Percentiles rank a stretch among this genome's conserved stretches.
Conservation (phyloP, 2,888 invertebrate species). For the Labia minor region DNA sequence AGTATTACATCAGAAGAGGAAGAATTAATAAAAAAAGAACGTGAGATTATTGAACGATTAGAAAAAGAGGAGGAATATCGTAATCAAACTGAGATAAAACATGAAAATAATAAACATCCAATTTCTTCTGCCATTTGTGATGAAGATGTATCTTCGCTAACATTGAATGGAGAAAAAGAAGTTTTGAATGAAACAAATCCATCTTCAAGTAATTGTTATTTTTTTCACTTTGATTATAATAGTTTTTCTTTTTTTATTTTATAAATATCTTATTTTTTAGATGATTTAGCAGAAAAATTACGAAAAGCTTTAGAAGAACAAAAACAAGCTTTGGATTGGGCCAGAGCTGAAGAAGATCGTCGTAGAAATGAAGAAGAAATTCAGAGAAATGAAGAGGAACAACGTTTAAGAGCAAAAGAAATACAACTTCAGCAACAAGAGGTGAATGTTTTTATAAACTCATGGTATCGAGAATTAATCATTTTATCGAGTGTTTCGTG, state of each 20-base stretch:
- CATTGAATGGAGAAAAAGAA: background rate
- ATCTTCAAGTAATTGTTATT: background rate
- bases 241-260: too few species aligned
- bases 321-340: slow-evolving; percentile 39
- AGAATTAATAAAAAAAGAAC: slow-evolving; percentile 54
- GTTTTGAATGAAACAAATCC: background rate
- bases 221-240: background rate
- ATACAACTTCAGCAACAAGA: slow-evolving; percentile 56
- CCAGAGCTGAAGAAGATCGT: slow-evolving; percentile 36
- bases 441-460: too few species aligned
- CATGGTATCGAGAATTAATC: too few species aligned
- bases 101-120: background rate
- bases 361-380: slow-evolving; percentile 33
- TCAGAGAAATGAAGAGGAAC: slow-evolving; percentile 36
- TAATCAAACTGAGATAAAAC: slow-evolving; percentile 29
- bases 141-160: too few species aligned
- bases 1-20: slow-evolving; percentile 70
- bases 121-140: background rate
- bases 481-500: too few species aligned
- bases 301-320: slow-evolving; percentile 30
- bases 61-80: slow-evolving; percentile 52
- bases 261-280: background rate
- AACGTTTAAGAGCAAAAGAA: slow-evolving; percentile 50
- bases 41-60: slow-evolving; percentile 52
- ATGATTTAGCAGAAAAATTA: background rate